A percentile compares a stretch with the other conserved stretches of the same genome.
phyloP scores from a whole-genome alignment of 2,888 invertebrate species.

The Liopterus haemorrhoidalis region DNA sequence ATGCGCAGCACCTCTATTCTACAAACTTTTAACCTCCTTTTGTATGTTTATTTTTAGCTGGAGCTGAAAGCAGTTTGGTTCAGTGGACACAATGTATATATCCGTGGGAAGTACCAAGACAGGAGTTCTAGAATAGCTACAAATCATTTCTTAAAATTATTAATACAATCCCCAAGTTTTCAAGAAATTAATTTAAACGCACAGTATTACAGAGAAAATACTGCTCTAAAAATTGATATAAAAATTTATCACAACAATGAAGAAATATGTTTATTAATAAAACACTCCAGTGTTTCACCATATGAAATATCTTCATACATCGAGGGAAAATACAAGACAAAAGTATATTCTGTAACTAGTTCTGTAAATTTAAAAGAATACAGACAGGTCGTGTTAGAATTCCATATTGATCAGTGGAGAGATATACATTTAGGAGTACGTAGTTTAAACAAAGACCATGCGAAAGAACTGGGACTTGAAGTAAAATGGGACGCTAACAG shows the following conservation, averaged over 20 bases:
- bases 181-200: constrained; percentile 61
- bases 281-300: constrained; percentile 56
- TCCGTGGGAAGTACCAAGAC: constrained; percentile 69
- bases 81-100: constrained; percentile 65
- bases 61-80: constrained; percentile 74
- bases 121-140: constrained; percentile 59
- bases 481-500: constrained; percentile 83
- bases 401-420: constrained; percentile 66
- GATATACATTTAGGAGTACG: constrained; percentile 67
- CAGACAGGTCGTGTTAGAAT: constrained; percentile 60
- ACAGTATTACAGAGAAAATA: constrained; percentile 62
- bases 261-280: constrained; percentile 59
- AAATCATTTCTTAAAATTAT: constrained; percentile 62
- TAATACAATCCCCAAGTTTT: constrained; percentile 68
- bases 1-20: constrained; percentile 1
- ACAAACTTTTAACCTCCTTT: constrained; percentile 6
- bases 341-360: constrained; percentile 61
- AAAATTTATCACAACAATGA: too few species aligned
- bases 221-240: constrained; percentile 61
- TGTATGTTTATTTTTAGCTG: constrained; percentile 47
- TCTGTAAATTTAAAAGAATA: constrained; percentile 61
- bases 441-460: constrained; percentile 53
- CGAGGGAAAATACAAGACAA: constrained; percentile 61
- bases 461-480: constrained; percentile 64
- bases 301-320: constrained; percentile 59